A percentile compares a stretch with the other conserved stretches of the same genome.
phyloP scores from a whole-genome alignment of 2,888 invertebrate genomes.

The Clivina fossor region DNA sequence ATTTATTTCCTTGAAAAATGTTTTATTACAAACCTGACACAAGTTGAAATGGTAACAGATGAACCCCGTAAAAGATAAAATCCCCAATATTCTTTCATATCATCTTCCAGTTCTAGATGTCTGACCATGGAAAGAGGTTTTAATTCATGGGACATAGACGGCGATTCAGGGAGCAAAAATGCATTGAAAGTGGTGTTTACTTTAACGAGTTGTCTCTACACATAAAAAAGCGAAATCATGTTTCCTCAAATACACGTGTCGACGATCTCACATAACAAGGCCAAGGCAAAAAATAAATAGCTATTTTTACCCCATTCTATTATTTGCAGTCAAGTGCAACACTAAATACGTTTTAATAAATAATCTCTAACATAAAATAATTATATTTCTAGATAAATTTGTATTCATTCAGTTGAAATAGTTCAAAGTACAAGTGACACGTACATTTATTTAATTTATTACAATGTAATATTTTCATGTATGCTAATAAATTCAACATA shows the following conservation, averaged over 20 bases:
- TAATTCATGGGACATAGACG: conserved; percentile 59
- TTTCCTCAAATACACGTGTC: conserved; percentile 17
- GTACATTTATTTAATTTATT: not conserved
- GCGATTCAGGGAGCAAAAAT: conserved; percentile 66
- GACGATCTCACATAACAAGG: conserved; percentile 1
- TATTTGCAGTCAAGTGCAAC: too few species aligned
- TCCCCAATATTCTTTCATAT: conserved; percentile 83
- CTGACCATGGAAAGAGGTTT: conserved; percentile 70
- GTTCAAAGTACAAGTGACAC: not conserved
- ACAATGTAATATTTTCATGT: too few species aligned
- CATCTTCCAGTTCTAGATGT: conserved; percentile 70
- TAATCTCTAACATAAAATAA: not conserved
- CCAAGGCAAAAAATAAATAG: conserved; percentile 8
- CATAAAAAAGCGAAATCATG: conserved; percentile 27
- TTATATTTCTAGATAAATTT: conserved; percentile 1
- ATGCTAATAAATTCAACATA: too few species aligned
- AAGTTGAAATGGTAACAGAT: conserved; percentile 72
- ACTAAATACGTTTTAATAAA: too few species aligned
- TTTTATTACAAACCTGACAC: conserved; percentile 62
- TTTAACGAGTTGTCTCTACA: conserved; percentile 66
- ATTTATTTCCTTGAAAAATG: too few species aligned
- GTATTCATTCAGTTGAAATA: not conserved
- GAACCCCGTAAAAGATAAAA: conserved; percentile 76
- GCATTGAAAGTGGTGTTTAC: conserved; percentile 77
- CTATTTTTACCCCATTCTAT: conserved; percentile 18